Evolutionary conservation across 2,113 vertebrate species (phyloP).

Genomic region (Eira barbara): DNA sequence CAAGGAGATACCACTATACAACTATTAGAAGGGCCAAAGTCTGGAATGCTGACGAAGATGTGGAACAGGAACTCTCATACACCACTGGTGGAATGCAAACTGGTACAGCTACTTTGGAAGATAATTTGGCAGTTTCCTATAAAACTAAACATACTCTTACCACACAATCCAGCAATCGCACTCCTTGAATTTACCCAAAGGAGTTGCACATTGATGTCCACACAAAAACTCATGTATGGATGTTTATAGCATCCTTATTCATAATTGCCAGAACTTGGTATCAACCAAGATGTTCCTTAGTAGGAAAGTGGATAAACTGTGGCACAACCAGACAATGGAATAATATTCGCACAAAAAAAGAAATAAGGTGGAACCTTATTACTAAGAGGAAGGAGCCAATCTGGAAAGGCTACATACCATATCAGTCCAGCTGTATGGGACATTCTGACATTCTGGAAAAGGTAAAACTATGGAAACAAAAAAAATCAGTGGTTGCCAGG

Average conservation of each 20-base stretch:
- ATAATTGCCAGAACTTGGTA: background rate
- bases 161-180: background rate
- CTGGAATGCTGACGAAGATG: background rate
- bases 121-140: background rate
- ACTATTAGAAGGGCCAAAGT: background rate
- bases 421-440: background rate
- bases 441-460: background rate
- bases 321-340: background rate
- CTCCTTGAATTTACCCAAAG: background rate
- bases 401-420: background rate
- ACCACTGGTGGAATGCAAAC: background rate
- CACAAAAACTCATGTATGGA: background rate
- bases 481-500: background rate
- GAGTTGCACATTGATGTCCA: background rate
- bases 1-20: background rate
- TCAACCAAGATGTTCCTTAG: background rate
- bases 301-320: background rate
- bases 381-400: background rate
- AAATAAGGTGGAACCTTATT: background rate
- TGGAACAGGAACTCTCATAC: background rate
- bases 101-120: background rate
- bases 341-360: background rate
- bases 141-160: background rate
- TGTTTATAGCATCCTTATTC: background rate
- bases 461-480: background rate